phyloP scores from a whole-genome alignment of 2,113 vertebrate genomes.

The Petroica traversi region DNA sequence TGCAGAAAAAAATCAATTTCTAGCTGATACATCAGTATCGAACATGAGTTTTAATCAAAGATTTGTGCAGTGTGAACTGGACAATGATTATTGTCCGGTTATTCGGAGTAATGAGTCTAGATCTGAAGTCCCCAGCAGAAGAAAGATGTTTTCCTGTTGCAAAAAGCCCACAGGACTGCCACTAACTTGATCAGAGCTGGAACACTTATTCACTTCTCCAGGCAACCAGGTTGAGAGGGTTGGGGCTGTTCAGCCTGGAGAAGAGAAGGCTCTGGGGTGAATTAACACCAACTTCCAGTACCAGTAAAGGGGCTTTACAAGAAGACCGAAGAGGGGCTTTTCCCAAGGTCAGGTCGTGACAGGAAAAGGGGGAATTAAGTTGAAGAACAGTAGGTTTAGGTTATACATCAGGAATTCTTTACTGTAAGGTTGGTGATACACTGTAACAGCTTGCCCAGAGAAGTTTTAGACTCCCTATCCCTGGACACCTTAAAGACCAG shows the following conservation, averaged over 20 bases:
- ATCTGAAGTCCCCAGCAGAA: neutral
- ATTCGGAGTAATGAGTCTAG: neutral
- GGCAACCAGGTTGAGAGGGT: neutral
- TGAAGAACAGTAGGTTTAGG: neutral
- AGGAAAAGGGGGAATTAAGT: neutral
- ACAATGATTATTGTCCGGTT: neutral
- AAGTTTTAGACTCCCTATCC: too few species aligned
- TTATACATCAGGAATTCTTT: neutral
- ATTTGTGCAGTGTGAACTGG: neutral
- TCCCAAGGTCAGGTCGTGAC: neutral
- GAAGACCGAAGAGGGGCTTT: neutral
- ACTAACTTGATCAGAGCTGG: neutral
- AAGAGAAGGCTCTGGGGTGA: neutral
- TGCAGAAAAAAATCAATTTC: neutral
- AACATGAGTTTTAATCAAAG: neutral
- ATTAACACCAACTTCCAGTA: neutral
- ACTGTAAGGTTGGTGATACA: neutral
- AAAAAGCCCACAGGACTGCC: neutral
- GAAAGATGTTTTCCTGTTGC: neutral
- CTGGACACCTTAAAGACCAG: rapidly evolving
- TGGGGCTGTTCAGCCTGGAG: neutral
- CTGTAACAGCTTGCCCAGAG: neutral
- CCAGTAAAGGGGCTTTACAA: too few species aligned
- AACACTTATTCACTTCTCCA: neutral
- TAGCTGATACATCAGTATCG: neutral